A percentile compares a stretch with the other conserved stretches of the same genome.
These are phyloP conservation scores for Lobophora halterata DNA, from an alignment of 2,888 invertebrate genomes.

Conservation along the genomic window DNA sequence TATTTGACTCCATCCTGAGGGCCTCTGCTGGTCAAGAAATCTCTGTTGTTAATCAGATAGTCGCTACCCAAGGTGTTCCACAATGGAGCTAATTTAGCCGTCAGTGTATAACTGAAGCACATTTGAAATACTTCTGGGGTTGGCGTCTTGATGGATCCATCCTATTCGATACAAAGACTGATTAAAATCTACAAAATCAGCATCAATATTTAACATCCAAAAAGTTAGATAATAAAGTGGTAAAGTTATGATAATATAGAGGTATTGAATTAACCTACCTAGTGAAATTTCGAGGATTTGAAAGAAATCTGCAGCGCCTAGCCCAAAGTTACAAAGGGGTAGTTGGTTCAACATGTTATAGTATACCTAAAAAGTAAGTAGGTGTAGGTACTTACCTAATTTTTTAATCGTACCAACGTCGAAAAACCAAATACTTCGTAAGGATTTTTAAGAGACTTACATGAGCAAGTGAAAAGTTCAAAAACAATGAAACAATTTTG, in stretches of 20 bases:
- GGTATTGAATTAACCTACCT: no score
- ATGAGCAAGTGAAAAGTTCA: slow-evolving; percentile 61
- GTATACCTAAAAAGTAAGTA: background rate
- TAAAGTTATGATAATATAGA: no score
- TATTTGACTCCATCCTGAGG: slow-evolving; percentile 60
- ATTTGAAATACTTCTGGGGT: slow-evolving; percentile 54
- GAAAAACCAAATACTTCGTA: no score
- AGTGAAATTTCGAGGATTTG: no score
- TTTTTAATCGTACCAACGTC: background rate
- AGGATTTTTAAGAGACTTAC: slow-evolving; percentile 52
- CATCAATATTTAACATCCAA: no score
- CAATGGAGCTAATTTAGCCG: slow-evolving; percentile 62
- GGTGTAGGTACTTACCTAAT: background rate
- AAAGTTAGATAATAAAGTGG: no score
- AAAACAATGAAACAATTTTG: slow-evolving; percentile 57
- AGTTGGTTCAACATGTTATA: no score
- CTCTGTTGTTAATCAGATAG: slow-evolving; percentile 65
- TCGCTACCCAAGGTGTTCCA: slow-evolving; percentile 62
- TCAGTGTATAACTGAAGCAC: slow-evolving; percentile 68
- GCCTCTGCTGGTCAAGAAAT: slow-evolving; percentile 53
- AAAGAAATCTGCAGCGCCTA: no score
- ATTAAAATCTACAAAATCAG: no score
- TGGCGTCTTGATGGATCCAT: slow-evolving; percentile 48
- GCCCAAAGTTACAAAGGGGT: no score
- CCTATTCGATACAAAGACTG: no score